Conservation (phyloP, 2,888 invertebrate genomes). For the Andrena hattorfiana region DNA sequence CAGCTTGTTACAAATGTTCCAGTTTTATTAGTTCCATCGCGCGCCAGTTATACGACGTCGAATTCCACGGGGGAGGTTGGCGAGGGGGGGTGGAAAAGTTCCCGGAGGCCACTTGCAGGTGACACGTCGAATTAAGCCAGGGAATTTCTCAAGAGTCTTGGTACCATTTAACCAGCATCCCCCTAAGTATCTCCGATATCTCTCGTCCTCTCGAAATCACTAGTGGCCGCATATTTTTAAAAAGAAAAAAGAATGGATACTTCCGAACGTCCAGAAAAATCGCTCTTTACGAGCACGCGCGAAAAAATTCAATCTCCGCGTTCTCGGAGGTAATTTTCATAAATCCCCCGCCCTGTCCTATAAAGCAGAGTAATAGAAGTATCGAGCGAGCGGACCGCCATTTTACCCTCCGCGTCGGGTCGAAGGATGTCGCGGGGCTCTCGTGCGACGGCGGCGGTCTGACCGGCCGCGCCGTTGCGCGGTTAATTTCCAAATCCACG, state of each 20-base stretch:
- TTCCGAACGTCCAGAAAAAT: slow-evolving; percentile 12
- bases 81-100: slow-evolving; percentile 14
- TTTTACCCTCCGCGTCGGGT: not conserved
- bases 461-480: not conserved
- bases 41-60: slow-evolving; percentile 5
- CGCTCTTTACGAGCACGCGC: not conserved
- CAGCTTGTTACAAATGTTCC: slow-evolving; percentile 25
- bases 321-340: slow-evolving; percentile 14
- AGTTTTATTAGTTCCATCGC: slow-evolving; percentile 47
- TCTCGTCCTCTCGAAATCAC: not conserved
- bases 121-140: slow-evolving; percentile 44
- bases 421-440: no score
- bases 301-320: slow-evolving; percentile 26
- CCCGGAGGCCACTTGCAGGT: not conserved
- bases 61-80: slow-evolving; percentile 4
- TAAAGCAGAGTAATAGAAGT: not conserved
- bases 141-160: slow-evolving; percentile 35
- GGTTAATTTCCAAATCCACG: slow-evolving; percentile 14
- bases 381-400: slow-evolving; percentile 9
- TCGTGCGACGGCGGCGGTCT: not conserved
- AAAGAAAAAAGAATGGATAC: not conserved
- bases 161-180: slow-evolving; percentile 28
- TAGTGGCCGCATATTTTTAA: not conserved
- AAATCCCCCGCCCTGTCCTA: slow-evolving; percentile 1
- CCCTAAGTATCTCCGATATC: slow-evolving; percentile 39